Evolutionary conservation across 2,888 invertebrate genomes (phyloP), one percentile per base, ranked within the genome.

Genomic region (Heliconius ismenius): DNA sequence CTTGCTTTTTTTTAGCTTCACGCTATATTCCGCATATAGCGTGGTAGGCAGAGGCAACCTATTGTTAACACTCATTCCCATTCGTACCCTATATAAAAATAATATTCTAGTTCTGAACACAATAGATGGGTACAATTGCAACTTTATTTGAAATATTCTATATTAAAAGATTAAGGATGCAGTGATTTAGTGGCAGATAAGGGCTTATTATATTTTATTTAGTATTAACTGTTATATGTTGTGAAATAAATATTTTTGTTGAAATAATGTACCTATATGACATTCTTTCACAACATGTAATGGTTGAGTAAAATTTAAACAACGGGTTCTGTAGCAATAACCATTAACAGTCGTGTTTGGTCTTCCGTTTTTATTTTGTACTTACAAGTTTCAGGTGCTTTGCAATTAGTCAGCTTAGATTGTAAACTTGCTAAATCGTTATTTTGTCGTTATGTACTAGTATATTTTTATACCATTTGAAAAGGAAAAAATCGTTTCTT

Each of bases 361-460:
- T 92, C 91, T 92, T 92, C 92, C 90, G 88, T 90, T 90, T 69
- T 88, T 86, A 79, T 89, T 89, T 89, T 89, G 92, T 93, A 92
- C 92, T 93, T 92, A 91, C 86, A 86, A 86, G 88, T 88, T 87
- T 86, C 84, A 88, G 90, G 91, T 91, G 92, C 91, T 92, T 89
- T 87, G 86, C 83, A 83, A 87, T 84, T 18, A 18, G 43, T 49
- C 43, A 18, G 43, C 43, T 49, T 49, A 49, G 43, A 18, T 15
- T 49, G 15, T 49, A 49, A 49, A 49, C 43, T 18, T 32, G 32
- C 32, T 32, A 32, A 32, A 32, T 32, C 32, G 32, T 0, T 32
- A 1, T 32, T 32, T 32, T 32, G 32, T 32, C 32, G 32, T 32
- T 32, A 32, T 18, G 43, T 49, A 18, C 18, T 49, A 15, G 43